Percentiles rank a stretch among this genome's conserved stretches.
Evolutionary conservation across 2,113 vertebrate genomes (phyloP).

Genomic region (Ptilorrhoa leucosticta): DNA sequence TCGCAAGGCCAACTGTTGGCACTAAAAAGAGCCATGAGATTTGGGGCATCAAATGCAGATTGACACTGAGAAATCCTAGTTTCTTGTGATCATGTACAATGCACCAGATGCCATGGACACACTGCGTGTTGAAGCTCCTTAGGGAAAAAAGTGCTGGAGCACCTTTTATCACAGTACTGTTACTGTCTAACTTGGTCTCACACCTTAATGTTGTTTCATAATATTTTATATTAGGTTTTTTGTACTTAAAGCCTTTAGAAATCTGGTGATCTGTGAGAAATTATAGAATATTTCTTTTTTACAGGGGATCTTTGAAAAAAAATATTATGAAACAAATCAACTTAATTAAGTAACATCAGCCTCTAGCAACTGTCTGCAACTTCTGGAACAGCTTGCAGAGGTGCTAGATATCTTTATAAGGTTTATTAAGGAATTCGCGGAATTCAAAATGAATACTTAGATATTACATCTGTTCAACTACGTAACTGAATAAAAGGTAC

Average conservation of each 20-base stretch:
- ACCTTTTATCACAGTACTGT: neutral
- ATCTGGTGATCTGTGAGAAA: neutral
- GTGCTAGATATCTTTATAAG: neutral
- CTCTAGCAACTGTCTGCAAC: neutral
- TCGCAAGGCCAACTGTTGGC: slow-evolving; percentile 84
- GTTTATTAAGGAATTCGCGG: neutral
- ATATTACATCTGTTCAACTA: neutral
- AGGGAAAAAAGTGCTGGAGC: neutral
- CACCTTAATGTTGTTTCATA: neutral
- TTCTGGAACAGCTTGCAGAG: neutral
- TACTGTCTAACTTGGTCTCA: neutral
- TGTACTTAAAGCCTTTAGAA: neutral
- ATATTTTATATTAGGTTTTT: neutral
- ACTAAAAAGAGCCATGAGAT: slow-evolving; percentile 68
- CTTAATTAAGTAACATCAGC: accelerated
- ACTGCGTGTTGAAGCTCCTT: neutral
- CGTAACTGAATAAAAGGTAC: neutral
- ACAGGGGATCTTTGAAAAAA: neutral
- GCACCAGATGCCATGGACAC: neutral
- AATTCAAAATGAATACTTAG: neutral
- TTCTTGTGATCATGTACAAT: neutral
- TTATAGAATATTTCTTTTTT: neutral
- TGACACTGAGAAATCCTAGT: slow-evolving; percentile 61
- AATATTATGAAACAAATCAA: neutral
- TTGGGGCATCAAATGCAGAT: slow-evolving; percentile 83